phyloP scores from a whole-genome alignment of 1,140 invertebrate genomes.

The Andricus grossulariae region DNA sequence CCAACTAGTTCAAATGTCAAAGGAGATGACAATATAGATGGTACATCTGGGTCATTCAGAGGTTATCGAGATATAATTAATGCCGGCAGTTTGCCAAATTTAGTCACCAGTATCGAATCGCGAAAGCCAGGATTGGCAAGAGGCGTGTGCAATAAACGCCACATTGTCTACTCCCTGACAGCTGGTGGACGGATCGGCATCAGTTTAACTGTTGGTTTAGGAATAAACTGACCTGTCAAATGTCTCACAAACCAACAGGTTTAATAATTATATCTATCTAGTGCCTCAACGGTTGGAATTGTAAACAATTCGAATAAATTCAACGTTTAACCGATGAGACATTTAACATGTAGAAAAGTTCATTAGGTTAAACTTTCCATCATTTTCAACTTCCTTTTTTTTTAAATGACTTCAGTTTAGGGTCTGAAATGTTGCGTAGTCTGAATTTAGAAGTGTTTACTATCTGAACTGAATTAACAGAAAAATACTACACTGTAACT shows the following conservation, averaged over 20 bases:
- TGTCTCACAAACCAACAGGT: constrained; percentile 42
- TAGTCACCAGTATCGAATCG: constrained; percentile 42
- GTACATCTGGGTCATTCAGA: constrained; percentile 37
- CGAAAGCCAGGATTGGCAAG: constrained; percentile 37
- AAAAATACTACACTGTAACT: no score
- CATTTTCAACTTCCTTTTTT: no score
- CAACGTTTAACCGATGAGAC: no score
- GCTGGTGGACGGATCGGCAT: constrained; percentile 53
- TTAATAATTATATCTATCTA: constrained; percentile 35
- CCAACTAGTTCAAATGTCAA: constrained; percentile 38
- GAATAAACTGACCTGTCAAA: constrained; percentile 62
- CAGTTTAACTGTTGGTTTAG: constrained; percentile 42
- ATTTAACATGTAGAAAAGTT: no score
- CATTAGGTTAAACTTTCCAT: no score
- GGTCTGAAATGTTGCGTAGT: no score
- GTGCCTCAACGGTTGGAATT: not conserved
- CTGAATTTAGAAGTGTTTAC: no score
- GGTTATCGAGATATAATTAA: constrained; percentile 58
- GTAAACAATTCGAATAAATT: no score
- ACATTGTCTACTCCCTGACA: constrained; percentile 36
- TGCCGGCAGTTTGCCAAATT: constrained; percentile 61
- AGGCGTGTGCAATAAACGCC: constrained; percentile 31
- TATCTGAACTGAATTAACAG: no score
- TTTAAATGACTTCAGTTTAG: no score
- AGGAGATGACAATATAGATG: constrained; percentile 39